A percentile compares a stretch with the other conserved stretches of the same genome.
These are phyloP conservation scores for Cygnus olor DNA, from an alignment of 2,797 vertebrate genomes.

Conservation along the genomic window DNA sequence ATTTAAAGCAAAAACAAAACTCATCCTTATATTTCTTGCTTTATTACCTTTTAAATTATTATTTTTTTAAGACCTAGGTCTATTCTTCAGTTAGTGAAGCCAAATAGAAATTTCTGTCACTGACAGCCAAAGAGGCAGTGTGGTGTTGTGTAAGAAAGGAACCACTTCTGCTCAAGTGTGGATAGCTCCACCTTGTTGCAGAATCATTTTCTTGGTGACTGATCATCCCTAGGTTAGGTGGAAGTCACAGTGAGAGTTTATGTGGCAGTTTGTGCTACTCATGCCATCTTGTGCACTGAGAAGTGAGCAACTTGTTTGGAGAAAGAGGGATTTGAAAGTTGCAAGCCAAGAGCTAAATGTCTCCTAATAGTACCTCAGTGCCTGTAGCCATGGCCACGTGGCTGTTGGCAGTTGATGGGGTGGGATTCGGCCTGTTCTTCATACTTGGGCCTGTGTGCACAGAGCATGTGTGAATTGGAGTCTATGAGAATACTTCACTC, in stretches of 20 bases:
- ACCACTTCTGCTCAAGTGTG: neutral
- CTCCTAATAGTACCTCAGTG: neutral
- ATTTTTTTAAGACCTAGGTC: neutral
- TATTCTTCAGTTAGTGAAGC: neutral
- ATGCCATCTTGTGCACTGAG: accelerated
- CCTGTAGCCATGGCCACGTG: neutral
- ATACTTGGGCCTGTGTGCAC: accelerated
- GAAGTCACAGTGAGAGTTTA: neutral
- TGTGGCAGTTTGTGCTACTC: neutral
- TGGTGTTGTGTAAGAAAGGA: neutral
- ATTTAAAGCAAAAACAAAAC: neutral
- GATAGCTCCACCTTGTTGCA: neutral
- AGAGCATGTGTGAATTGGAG: neutral
- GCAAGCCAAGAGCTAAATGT: neutral
- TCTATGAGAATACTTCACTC: neutral
- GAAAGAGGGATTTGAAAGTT: neutral
- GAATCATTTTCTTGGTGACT: neutral
- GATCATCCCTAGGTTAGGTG: neutral
- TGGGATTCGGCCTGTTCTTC: neutral
- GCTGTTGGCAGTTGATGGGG: neutral
- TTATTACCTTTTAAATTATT: neutral
- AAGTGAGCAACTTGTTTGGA: neutral
- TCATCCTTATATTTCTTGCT: neutral
- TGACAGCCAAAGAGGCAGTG: neutral
- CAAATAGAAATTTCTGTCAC: neutral